Evolutionary conservation across 64 coral and sea anemone species (phyloP).

Genomic region (Pocillopora verrucosa): DNA sequence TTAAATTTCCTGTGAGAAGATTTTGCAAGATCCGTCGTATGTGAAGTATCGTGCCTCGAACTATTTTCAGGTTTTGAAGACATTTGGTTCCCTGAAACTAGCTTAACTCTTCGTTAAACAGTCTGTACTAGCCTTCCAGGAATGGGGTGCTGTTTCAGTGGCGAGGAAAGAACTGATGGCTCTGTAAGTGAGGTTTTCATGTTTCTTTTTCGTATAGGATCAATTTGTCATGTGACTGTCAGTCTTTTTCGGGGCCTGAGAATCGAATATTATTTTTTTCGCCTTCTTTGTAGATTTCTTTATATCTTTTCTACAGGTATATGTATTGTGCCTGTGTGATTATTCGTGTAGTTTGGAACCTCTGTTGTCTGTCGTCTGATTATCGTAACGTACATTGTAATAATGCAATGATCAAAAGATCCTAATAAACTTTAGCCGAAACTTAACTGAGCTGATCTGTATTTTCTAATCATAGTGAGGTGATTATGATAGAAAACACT

Average conservation of each 20-base stretch:
- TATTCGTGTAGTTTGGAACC: no score
- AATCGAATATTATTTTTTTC: background rate
- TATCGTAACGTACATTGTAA: no score
- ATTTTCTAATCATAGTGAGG: no score
- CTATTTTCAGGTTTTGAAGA: background rate
- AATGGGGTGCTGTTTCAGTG: conserved; percentile 95
- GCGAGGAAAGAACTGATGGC: conserved; percentile 45
- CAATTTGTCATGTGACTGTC: conserved; percentile 21
- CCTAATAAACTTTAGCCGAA: no score
- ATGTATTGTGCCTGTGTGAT: no score
- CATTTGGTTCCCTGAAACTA: background rate
- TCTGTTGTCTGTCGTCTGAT: no score
- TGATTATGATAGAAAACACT: no score
- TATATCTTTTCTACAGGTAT: background rate
- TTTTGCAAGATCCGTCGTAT: no score
- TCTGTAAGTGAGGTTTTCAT: conserved; percentile 21
- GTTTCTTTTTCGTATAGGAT: background rate
- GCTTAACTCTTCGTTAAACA: background rate
- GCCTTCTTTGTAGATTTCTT: background rate
- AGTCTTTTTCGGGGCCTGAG: background rate
- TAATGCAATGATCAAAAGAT: no score
- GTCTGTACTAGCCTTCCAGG: background rate
- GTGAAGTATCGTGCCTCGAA: background rate
- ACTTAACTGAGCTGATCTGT: no score
- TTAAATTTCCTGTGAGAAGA: background rate